Conservation (phyloP, 2,797 vertebrate species). For the Gymnodraco acuticeps region DNA sequence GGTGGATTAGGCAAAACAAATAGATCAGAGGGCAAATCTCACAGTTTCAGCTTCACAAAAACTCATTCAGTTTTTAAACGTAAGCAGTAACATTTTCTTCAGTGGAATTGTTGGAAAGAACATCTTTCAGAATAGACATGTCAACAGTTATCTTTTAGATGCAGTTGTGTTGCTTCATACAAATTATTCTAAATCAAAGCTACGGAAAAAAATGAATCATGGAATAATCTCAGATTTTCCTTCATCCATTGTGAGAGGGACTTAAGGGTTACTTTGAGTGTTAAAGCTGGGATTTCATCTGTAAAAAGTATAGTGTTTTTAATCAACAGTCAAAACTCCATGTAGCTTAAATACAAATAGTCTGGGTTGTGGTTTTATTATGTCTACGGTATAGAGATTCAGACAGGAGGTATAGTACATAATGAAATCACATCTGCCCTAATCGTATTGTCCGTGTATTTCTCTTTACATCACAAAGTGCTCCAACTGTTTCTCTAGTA, state of each 20-base stretch:
- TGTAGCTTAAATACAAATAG: conserved; percentile 16
- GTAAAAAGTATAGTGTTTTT: conserved; percentile 44
- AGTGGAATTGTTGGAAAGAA: not conserved
- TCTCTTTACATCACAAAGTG: conserved; percentile 3
- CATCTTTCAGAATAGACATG: not conserved
- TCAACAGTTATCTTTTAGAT: not conserved
- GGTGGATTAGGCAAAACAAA: conserved; percentile 76
- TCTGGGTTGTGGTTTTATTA: conserved; percentile 25
- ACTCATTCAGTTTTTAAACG: not conserved
- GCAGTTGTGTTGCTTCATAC: conserved; percentile 4
- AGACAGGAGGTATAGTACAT: not conserved
- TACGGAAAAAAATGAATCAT: conserved; percentile 25
- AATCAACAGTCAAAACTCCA: conserved; percentile 34
- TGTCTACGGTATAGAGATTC: conserved; percentile 5
- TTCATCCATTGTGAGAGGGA: conserved; percentile 18
- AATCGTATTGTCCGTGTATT: not conserved
- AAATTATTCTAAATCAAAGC: conserved; percentile 27
- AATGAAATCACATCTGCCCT: conserved; percentile 7
- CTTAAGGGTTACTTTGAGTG: conserved; percentile 39
- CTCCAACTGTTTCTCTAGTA: not conserved
- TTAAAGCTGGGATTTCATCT: conserved; percentile 37
- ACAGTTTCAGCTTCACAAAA: conserved; percentile 33
- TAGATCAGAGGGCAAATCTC: conserved; percentile 69
- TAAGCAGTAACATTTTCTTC: not conserved
- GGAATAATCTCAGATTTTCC: conserved; percentile 58